Conservation (phyloP, 1,140 invertebrate genomes). For the Berghia stephanieae region DNA sequence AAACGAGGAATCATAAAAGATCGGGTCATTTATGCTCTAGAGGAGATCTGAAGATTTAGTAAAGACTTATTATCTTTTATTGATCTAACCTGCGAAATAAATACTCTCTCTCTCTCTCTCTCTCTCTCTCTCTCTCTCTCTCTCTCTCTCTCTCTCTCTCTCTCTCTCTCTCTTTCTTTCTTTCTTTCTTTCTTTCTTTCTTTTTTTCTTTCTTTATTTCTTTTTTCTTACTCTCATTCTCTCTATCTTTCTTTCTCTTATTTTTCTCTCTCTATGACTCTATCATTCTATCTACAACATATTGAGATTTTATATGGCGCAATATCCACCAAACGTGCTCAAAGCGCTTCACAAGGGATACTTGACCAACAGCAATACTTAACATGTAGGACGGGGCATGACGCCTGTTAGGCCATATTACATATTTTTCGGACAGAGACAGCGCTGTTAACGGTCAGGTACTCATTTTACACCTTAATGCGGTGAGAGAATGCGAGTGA, state of each 20-base stretch:
- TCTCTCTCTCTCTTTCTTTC: constrained; percentile 8
- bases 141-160: constrained; percentile 25
- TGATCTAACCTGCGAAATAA: too few relatives aligned
- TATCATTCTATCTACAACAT: constrained; percentile 14
- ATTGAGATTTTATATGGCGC: too few relatives aligned
- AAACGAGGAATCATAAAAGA: not conserved
- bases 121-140: constrained; percentile 28
- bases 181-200: constrained; percentile 25
- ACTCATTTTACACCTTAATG: too few relatives aligned
- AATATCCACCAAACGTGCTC: too few relatives aligned
- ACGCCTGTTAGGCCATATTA: too few relatives aligned
- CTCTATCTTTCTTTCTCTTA: constrained; percentile 29
- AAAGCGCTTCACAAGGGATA: too few relatives aligned
- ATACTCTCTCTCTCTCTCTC: not conserved
- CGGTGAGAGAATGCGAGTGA: too few relatives aligned
- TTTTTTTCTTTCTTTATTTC: not conserved
- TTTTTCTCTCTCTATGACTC: constrained; percentile 26
- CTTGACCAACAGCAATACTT: too few relatives aligned
- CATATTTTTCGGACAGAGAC: too few relatives aligned
- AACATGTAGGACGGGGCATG: too few relatives aligned
- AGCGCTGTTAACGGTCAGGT: too few relatives aligned
- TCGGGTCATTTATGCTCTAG: not conserved
- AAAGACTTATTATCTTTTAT: not conserved
- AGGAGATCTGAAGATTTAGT: not conserved
- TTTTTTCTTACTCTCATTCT: not conserved